Evolutionary conservation across 1,140 invertebrate genomes (phyloP).

Genomic region (Anastrepha obliqua): DNA sequence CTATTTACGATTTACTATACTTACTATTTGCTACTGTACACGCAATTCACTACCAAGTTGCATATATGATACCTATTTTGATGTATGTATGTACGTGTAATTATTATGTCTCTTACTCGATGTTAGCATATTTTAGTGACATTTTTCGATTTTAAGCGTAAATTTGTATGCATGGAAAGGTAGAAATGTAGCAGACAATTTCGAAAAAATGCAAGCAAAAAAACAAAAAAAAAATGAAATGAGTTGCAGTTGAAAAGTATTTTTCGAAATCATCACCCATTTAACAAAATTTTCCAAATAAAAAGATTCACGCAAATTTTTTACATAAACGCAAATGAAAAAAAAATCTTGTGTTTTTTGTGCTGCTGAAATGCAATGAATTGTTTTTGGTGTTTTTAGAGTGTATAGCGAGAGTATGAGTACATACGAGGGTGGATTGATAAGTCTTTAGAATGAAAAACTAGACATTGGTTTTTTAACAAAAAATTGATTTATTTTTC

Average conservation of each 20-base stretch:
- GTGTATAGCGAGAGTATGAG: too few species aligned
- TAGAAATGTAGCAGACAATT: not conserved
- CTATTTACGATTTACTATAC: conserved; percentile 15
- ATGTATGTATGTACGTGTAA: conserved; percentile 30
- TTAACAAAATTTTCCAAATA: conserved; percentile 6
- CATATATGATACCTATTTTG: conserved; percentile 11
- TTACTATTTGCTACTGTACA: conserved; percentile 23
- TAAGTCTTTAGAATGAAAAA: too few species aligned
- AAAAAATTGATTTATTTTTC: too few species aligned
- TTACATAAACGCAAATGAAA: not conserved
- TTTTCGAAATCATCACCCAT: not conserved
- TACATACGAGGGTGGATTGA: too few species aligned
- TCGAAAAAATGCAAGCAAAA: not conserved
- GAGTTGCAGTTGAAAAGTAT: conserved; percentile 15
- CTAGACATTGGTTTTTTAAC: too few species aligned
- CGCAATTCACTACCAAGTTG: not conserved
- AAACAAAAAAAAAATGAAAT: not conserved
- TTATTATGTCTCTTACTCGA: conserved; percentile 5
- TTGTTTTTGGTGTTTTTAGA: too few species aligned
- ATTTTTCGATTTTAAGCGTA: conserved; percentile 24
- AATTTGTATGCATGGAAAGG: not conserved
- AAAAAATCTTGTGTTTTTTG: conserved; percentile 13
- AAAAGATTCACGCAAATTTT: conserved; percentile 39
- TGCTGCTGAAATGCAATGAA: not conserved
- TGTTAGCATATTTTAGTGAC: conserved; percentile 34